Conservation (phyloP, 2,113 vertebrate genomes). For the Lophotis ruficrista region DNA sequence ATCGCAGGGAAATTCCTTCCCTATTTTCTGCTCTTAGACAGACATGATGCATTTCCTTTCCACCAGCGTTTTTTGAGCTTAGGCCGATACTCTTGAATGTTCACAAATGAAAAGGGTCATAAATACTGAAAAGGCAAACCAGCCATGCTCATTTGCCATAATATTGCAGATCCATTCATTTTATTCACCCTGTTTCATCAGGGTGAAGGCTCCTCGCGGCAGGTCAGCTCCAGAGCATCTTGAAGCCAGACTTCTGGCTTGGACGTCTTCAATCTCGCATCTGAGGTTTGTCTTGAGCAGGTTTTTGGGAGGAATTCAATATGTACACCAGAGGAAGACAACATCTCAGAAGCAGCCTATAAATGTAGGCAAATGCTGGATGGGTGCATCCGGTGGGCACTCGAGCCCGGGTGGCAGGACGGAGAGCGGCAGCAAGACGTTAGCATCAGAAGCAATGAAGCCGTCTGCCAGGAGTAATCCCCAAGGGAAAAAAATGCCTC, state of each 20-base stretch:
- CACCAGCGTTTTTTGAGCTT: neutral
- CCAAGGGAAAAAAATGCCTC: neutral
- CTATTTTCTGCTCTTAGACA: neutral
- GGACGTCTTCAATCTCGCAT: neutral
- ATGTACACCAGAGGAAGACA: neutral
- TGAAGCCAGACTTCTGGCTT: neutral
- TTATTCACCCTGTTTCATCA: neutral
- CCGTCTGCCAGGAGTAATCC: neutral
- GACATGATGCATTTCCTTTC: neutral
- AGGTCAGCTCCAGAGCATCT: neutral
- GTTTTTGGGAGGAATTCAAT: neutral
- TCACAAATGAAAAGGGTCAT: neutral
- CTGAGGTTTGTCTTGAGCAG: neutral
- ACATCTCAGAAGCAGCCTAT: neutral
- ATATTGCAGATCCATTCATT: neutral
- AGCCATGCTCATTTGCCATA: neutral
- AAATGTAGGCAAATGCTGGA: neutral
- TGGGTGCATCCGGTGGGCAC: rapidly evolving
- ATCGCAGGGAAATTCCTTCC: neutral
- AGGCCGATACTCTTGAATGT: neutral
- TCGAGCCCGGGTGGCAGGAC: neutral
- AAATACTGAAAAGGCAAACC: neutral
- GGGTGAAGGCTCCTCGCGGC: neutral
- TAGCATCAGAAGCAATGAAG: neutral
- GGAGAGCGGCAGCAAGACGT: neutral